Evolutionary conservation across 1,140 invertebrate genomes (phyloP).

Genomic region (Epicauta chinensis): DNA sequence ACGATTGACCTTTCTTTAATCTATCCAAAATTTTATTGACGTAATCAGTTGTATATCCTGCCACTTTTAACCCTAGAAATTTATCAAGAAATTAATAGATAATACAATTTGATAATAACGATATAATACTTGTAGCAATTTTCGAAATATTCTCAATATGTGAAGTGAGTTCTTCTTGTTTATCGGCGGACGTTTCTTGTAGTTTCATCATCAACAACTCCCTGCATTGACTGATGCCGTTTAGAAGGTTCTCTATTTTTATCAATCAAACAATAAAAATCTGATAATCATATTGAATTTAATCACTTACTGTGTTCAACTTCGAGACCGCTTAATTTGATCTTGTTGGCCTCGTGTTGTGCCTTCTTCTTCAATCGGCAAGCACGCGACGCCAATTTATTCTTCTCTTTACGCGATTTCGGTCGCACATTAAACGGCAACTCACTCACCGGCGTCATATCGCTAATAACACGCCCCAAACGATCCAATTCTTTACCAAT

Average conservation of each 20-base stretch:
- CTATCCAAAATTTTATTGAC: conserved; percentile 80
- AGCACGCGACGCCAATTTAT: conserved; percentile 93
- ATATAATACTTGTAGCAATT: conserved; percentile 21
- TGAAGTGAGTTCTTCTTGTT: conserved; percentile 55
- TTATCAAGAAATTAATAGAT: too few species aligned
- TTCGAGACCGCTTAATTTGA: conserved; percentile 90
- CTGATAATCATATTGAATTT: not conserved
- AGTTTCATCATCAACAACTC: conserved; percentile 56
- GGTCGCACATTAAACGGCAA: conserved; percentile 82
- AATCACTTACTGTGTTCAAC: conserved; percentile 81
- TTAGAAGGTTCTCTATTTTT: conserved; percentile 59
- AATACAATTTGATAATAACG: not conserved
- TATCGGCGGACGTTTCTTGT: conserved; percentile 47
- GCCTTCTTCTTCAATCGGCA: conserved; percentile 93
- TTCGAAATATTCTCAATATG: conserved; percentile 61
- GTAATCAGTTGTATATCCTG: conserved; percentile 77
- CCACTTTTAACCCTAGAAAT: conserved; percentile 67
- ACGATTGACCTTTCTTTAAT: conserved; percentile 57
- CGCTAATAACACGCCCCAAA: conserved; percentile 84
- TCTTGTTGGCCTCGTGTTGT: conserved; percentile 91
- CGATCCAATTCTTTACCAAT: conserved; percentile 92
- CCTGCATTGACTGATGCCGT: conserved; percentile 61
- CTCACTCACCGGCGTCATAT: conserved; percentile 92
- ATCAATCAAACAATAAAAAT: conserved; percentile 17
- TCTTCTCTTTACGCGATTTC: conserved; percentile 94